Percentiles rank a stretch among this genome's conserved stretches.
Conservation (phyloP, 2,797 vertebrate species). For the Etheostoma nigrum region DNA sequence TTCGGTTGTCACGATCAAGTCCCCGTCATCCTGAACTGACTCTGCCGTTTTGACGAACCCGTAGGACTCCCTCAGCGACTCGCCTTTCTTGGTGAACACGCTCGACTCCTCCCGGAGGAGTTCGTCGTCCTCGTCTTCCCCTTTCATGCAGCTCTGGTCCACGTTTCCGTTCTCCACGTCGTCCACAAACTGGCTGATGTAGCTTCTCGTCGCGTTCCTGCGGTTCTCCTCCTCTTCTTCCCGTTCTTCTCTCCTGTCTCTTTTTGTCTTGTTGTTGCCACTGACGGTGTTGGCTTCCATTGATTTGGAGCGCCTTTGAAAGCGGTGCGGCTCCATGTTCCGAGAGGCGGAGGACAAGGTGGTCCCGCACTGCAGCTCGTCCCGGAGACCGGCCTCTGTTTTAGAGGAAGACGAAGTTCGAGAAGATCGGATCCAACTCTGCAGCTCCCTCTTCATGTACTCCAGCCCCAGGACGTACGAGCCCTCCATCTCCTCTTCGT, state of each 20-base stretch:
- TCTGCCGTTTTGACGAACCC: constrained; percentile 48
- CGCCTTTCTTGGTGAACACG: constrained; percentile 79
- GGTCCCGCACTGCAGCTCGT: constrained; percentile 88
- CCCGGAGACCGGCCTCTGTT: constrained; percentile 85
- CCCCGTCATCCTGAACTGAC: constrained; percentile 22
- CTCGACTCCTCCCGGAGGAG: constrained; percentile 82
- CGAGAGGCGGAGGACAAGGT: constrained; percentile 52
- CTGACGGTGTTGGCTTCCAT: constrained; percentile 84
- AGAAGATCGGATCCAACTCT: constrained; percentile 92
- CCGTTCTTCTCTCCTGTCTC: constrained; percentile 54
- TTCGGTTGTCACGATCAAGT: constrained; percentile 68
- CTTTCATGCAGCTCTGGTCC: constrained; percentile 81
- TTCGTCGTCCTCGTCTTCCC: constrained; percentile 81
- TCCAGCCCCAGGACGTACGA: constrained; percentile 91
- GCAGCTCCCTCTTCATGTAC: constrained; percentile 94
- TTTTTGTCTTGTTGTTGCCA: constrained; percentile 7
- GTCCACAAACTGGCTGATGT: constrained; percentile 87
- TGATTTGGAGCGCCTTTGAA: constrained; percentile 81
- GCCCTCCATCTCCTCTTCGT: constrained; percentile 91
- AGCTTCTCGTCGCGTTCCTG: constrained; percentile 78
- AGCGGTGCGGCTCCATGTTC: constrained; percentile 71
- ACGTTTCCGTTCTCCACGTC: constrained; percentile 97
- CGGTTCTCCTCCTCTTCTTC: constrained; percentile 77
- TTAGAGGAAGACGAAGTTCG: constrained; percentile 71
- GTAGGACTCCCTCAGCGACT: constrained; percentile 79